Evolutionary conservation across 2,888 invertebrate species (phyloP).

Genomic region (Coleophora flavipennella): DNA sequence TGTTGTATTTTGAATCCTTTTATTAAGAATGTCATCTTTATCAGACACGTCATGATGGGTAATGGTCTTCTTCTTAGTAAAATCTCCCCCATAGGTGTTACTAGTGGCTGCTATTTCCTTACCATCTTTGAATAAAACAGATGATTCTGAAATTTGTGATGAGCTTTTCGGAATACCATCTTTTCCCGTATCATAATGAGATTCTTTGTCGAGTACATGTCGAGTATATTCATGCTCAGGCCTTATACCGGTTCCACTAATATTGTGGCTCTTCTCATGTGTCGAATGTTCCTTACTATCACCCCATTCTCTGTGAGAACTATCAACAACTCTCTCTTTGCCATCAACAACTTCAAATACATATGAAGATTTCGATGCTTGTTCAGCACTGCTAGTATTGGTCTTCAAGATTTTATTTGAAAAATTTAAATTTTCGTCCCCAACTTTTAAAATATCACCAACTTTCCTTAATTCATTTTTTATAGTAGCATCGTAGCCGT

Average conservation of each 20-base stretch:
- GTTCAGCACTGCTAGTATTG: slow-evolving; percentile 70
- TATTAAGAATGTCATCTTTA: slow-evolving; percentile 34
- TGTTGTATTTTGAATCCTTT: slow-evolving; percentile 33
- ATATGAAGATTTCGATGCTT: slow-evolving; percentile 76
- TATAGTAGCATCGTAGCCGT: slow-evolving; percentile 58
- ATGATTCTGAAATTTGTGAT: slow-evolving; percentile 50
- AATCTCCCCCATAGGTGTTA: slow-evolving; percentile 58
- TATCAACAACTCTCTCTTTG: slow-evolving; percentile 72
- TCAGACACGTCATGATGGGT: slow-evolving; percentile 46
- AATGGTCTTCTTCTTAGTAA: slow-evolving; percentile 55
- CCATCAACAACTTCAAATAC: slow-evolving; percentile 76
- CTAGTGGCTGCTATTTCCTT: slow-evolving; percentile 60
- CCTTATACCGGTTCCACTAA: slow-evolving; percentile 68
- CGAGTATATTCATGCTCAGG: slow-evolving; percentile 73
- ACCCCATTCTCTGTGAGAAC: slow-evolving; percentile 73
- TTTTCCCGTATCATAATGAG: slow-evolving; percentile 72
- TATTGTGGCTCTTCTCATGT: slow-evolving; percentile 68
- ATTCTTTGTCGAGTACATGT: slow-evolving; percentile 67
- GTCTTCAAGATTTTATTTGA: slow-evolving; percentile 69
- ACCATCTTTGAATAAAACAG: slow-evolving; percentile 53
- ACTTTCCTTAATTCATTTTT: slow-evolving; percentile 59
- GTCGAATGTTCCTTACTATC: slow-evolving; percentile 62
- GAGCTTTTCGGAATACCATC: slow-evolving; percentile 66
- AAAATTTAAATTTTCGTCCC: slow-evolving; percentile 50
- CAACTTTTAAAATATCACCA: slow-evolving; percentile 54